A percentile compares a stretch with the other conserved stretches of the same genome.
Conservation (phyloP, 2,888 invertebrate genomes). For the Noctua janthina region DNA sequence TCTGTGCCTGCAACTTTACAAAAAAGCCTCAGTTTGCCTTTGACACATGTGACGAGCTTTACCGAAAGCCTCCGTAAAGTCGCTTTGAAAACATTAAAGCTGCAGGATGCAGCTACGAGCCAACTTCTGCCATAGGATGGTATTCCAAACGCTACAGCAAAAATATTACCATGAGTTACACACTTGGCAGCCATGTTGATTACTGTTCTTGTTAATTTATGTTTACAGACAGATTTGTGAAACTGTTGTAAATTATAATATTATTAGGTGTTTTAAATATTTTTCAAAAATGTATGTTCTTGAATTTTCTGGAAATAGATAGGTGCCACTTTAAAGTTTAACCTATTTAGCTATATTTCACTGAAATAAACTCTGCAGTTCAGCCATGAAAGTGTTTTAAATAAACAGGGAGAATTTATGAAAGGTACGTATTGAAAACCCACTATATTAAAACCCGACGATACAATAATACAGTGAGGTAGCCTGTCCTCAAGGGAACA, state of each 20-base stretch:
- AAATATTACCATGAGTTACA: neutral
- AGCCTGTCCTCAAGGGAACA: neutral
- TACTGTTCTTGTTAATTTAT: neutral
- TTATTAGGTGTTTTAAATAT: neutral
- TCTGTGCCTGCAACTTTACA: slow-evolving; percentile 8
- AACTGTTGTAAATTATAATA: neutral
- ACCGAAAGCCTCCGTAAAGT: slow-evolving; percentile 28
- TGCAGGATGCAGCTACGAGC: slow-evolving; percentile 1
- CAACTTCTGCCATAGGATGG: slow-evolving; percentile 7
- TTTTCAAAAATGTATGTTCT: neutral
- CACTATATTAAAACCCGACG: neutral
- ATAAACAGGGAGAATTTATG: neutral
- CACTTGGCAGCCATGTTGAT: slow-evolving; percentile 6
- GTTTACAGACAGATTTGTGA: no score
- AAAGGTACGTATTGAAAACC: neutral
- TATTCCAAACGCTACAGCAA: slow-evolving; percentile 21
- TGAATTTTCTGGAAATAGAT: neutral
- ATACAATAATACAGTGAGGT: no score
- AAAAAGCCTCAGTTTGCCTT: slow-evolving; percentile 36
- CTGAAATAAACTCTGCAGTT: neutral
- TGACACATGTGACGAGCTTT: slow-evolving; percentile 33
- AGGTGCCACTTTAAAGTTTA: neutral
- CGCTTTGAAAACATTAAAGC: slow-evolving; percentile 32
- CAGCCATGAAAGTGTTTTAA: neutral
- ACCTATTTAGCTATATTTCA: neutral